Evolutionary conservation across 2,797 vertebrate species (phyloP).

Genomic region (Mus spretus): DNA sequence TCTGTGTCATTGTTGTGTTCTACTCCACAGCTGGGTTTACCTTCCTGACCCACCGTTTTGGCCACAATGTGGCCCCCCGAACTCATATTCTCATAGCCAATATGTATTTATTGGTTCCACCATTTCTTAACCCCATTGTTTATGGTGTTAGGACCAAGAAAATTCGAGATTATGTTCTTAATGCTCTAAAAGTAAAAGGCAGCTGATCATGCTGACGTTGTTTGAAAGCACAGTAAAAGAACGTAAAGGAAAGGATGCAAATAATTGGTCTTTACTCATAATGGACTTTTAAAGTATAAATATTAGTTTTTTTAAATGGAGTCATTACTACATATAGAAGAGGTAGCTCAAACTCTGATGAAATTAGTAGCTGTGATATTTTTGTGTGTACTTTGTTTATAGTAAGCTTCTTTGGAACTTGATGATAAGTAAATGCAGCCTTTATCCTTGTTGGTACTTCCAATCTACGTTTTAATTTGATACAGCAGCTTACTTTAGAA

Average conservation of each 20-base stretch:
- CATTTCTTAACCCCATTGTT: conserved; percentile 75
- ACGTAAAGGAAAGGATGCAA: background rate
- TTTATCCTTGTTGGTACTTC: background rate
- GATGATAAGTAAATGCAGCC: background rate
- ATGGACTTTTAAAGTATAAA: background rate
- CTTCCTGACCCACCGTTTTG: conserved; percentile 71
- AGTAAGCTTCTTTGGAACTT: background rate
- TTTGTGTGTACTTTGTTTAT: background rate
- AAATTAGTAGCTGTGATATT: background rate
- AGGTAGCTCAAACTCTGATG: background rate
- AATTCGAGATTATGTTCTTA: conserved; percentile 69
- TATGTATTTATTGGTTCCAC: conserved; percentile 75
- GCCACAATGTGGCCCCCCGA: conserved; percentile 50
- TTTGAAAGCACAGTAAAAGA: background rate
- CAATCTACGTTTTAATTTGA: background rate
- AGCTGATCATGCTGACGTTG: background rate
- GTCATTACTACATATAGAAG: background rate
- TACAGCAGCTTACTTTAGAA: background rate
- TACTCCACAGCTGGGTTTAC: conserved; percentile 77
- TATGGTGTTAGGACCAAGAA: conserved; percentile 79
- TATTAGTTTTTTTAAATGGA: background rate
- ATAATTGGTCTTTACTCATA: background rate
- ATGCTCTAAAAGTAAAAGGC: conserved; percentile 46
- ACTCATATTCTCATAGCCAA: conserved; percentile 75
- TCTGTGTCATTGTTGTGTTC: conserved; percentile 77